phyloP scores from a whole-genome alignment of 2,888 invertebrate species.

The Dione juno region DNA sequence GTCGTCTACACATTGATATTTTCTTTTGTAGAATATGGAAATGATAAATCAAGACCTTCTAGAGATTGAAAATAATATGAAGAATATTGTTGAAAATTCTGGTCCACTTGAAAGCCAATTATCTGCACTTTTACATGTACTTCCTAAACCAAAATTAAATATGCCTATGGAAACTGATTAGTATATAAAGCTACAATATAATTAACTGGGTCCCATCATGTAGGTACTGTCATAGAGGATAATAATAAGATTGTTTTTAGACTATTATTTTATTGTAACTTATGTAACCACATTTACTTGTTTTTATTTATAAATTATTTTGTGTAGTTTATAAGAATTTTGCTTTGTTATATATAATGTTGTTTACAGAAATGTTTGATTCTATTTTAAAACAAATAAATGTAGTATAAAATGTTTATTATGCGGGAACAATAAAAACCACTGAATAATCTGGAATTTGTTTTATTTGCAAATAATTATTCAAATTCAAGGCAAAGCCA shows the following conservation, averaged over 20 bases:
- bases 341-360: slow-evolving; percentile 5
- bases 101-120: slow-evolving; percentile 72
- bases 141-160: slow-evolving; percentile 63
- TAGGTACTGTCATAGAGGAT: background rate
- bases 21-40: slow-evolving; percentile 68
- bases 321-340: slow-evolving; percentile 5
- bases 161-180: slow-evolving; percentile 68
- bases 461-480: background rate
- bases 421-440: background rate
- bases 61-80: slow-evolving; percentile 72
- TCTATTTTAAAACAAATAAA: background rate
- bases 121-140: slow-evolving; percentile 60
- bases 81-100: slow-evolving; percentile 60
- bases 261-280: background rate
- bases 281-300: slow-evolving; percentile 1
- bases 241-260: background rate
- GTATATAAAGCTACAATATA: slow-evolving; percentile 26
- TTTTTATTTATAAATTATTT: slow-evolving; percentile 19
- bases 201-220: background rate
- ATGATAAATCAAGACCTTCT: slow-evolving; percentile 72
- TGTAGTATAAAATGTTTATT: background rate
- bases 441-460: background rate
- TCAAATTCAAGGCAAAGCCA: too few species aligned
- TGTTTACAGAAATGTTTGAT: background rate
- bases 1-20: background rate